Percentiles rank a stretch among this genome's conserved stretches.
phyloP scores from a whole-genome alignment of 2,888 invertebrate genomes.

The Masnerella sp. region DNA sequence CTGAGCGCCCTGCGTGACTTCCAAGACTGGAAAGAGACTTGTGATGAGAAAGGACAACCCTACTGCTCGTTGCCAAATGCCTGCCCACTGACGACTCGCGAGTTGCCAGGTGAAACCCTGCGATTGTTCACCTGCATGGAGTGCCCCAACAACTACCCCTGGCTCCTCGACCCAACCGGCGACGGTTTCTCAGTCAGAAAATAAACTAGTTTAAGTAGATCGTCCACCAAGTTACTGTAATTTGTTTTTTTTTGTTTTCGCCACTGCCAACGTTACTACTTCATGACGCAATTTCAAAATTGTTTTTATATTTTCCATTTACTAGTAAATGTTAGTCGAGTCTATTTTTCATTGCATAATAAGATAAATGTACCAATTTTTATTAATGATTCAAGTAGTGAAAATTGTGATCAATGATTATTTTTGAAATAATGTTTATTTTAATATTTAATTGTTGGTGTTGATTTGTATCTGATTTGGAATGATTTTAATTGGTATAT shows the following conservation, averaged over 20 bases:
- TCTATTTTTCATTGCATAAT: no score
- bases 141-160: slow-evolving; percentile 96
- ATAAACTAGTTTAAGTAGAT: slow-evolving; percentile 78
- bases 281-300: slow-evolving; percentile 7
- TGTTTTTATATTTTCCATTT: slow-evolving; percentile 27
- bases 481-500: no score
- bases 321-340: no score
- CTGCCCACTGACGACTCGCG: slow-evolving; percentile 92
- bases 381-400: no score
- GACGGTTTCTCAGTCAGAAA: slow-evolving; percentile 93
- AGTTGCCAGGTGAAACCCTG: slow-evolving; percentile 93
- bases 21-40: slow-evolving; percentile 97
- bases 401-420: no score
- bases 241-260: no score
- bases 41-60: slow-evolving; percentile 95
- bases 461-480: no score
- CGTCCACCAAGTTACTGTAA: background rate
- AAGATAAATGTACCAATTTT: no score
- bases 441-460: no score
- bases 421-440: no score
- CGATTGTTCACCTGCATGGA: slow-evolving; percentile 97
- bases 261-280: slow-evolving; percentile 8
- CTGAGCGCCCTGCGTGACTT: slow-evolving; percentile 91
- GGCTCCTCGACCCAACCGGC: slow-evolving; percentile 96
- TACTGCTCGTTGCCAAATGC: slow-evolving; percentile 95